phyloP scores from a whole-genome alignment of 2,113 vertebrate genomes.

The Callipepla squamata region DNA sequence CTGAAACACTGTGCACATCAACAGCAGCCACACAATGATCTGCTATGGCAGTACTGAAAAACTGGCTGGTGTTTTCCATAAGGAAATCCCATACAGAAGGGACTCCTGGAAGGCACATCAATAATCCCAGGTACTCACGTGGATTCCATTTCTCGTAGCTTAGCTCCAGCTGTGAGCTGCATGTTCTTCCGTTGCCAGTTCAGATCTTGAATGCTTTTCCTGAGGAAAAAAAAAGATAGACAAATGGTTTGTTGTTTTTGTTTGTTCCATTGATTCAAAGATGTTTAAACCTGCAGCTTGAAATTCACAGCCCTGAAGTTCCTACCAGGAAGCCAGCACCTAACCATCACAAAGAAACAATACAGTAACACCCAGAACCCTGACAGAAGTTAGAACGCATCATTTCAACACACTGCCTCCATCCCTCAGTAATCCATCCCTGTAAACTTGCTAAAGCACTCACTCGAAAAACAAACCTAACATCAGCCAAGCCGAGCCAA shows the following conservation, averaged over 20 bases:
- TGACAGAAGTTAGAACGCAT: background rate
- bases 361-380: background rate
- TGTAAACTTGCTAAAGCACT: background rate
- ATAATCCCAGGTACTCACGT: slow-evolving; percentile 82
- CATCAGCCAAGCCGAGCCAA: background rate
- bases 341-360: background rate
- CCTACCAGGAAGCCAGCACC: background rate
- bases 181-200: slow-evolving; percentile 99
- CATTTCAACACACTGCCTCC: background rate
- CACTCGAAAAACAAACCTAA: background rate
- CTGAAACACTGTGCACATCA: background rate
- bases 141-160: slow-evolving; percentile 95
- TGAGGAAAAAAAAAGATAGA: slow-evolving; percentile 30
- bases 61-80: background rate
- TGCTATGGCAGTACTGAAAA: no score
- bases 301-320: background rate
- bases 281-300: background rate
- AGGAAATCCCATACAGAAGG: background rate
- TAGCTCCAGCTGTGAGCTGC: slow-evolving; percentile 92
- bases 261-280: background rate
- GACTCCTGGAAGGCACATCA: background rate
- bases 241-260: background rate
- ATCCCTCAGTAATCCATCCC: background rate
- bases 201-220: slow-evolving; percentile 96
- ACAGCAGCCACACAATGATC: rapidly evolving